Base-by-base conservation (phyloP, 2,113 vertebrate species). In the Scortum barcoo region DNA sequence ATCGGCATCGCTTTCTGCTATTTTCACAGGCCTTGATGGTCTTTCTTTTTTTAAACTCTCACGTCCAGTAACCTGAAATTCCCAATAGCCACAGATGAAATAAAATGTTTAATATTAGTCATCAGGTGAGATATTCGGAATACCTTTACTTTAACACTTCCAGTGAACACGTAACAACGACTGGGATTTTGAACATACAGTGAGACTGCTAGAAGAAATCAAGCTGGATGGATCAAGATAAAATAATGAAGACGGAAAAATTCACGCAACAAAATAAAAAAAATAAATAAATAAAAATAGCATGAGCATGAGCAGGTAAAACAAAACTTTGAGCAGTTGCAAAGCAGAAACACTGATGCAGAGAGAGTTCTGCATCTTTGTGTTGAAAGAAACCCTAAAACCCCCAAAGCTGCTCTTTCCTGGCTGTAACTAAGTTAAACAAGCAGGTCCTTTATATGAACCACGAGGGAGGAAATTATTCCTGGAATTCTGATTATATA, bases 1-100 rank as follows among this genome's bases (percentile, higher is more conserved):
- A 74, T 99, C 98, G 71, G 95, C 96, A 88, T 99, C 97, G 83
- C 98, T 99, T 91, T 99, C 98, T 9, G 97, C 98, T 72, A 99
- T 97, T 95, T 96, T 98, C 91, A 99, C 95, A 9, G 98, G 98
- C 92, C 96, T 96, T 26, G 95, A 86, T 70, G 95, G 93, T 93
- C 96, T 95, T 44, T 97, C 97, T 91, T 95, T 97, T 92, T 96
- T 97, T 46, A 97, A 84, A 0, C 90, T 90, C 86, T 99, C 98
- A 76, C 96, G 96, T 83, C 97, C 97, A 9, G 97, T 97, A 79
- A 99, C 96, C 98, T 99, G 89, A 92, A 91, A 90, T 86, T 71
- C 10, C 85, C 54, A 85, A 86, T 22, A 78, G 70, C 86, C 88
- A 90, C 67, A 93, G 70, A 88, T 26, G 40, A 53, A 78, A 72